Base-by-base conservation (phyloP, 2,888 invertebrate genomes). In the Tillus elongatus region DNA sequence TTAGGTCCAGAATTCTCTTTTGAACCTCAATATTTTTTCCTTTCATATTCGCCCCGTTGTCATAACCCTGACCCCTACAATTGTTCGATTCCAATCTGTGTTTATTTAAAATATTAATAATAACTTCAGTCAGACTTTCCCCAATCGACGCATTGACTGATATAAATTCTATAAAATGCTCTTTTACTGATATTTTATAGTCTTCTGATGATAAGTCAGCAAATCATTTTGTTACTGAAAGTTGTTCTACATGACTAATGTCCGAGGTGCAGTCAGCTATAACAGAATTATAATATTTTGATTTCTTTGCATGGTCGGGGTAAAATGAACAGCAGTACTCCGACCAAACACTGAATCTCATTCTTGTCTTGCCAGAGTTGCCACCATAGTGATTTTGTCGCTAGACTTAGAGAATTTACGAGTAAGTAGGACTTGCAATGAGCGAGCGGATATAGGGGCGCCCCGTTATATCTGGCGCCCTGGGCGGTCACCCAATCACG, bases 21-120 rank as follows among this genome's bases (percentile, higher is more conserved):
- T 58, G 55, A 35, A 58, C 52, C 4, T 56, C 55, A 40, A 43
- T 46, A 45, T 53, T 50, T 51, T 54, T 52, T 36, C 55, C 57
- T 40, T 49, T 49, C 53, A 58, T 58, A 33, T 59, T 60, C 4
- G 53, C 47, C 9, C 58, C 57, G 44, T 60, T 60, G 42, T 60
- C 57, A 45, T 60, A 58, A 26, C 53, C 55, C 42, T 58, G 57
- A 41, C 56, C 53, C 35, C 53, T 51, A 49, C 53, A 54, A 42
- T 55, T 37, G 3, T 33, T 19, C 36, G 52, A 40, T 41, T 51
- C 43, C 13, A 56, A 39, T 45, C 47, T 52, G 41, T 52, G 34
- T 50, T 54, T 50, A 37, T 53, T 46, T 41, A 52, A 44, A 45
- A 50, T 30, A 40, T 44, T 36, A 37, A 52, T 41, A 36, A 53